Conservation (phyloP, 2,113 vertebrate species). For the Lates calcarifer region DNA sequence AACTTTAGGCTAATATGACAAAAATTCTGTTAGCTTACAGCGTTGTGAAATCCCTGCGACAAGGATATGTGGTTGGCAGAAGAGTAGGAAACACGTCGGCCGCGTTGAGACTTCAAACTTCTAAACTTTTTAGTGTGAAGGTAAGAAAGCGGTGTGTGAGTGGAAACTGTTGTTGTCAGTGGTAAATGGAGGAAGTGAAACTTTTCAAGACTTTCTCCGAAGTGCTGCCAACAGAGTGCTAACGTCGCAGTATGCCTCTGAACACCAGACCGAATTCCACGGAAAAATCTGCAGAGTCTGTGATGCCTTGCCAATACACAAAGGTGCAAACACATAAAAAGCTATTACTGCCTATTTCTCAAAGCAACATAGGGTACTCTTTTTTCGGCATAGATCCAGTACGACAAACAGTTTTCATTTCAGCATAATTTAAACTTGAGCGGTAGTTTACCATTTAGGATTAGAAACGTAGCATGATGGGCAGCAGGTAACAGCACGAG, state of each 20-base stretch:
- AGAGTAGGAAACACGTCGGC: constrained; percentile 63
- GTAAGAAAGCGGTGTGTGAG: constrained; percentile 79
- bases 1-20: constrained; percentile 81
- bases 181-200: background rate
- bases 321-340: accelerated
- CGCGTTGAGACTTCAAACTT: constrained; percentile 78
- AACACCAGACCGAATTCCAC: background rate
- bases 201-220: background rate
- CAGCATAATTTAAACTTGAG: background rate
- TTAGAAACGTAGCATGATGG: background rate
- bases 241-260: background rate
- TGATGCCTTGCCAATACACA: accelerated
- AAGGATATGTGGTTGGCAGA: constrained; percentile 77
- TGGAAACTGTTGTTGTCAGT: too few relatives aligned
- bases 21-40: constrained; percentile 89
- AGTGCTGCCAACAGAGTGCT: background rate
- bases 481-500: background rate
- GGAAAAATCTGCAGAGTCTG: background rate
- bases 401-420: background rate
- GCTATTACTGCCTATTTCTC: accelerated
- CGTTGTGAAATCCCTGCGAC: constrained; percentile 85
- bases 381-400: background rate
- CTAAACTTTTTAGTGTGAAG: constrained; percentile 86
- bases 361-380: accelerated
- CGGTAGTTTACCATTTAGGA: background rate